A percentile compares a stretch with the other conserved stretches of the same genome.
Conservation (phyloP, 2,888 invertebrate species). For the Ptilodon capucinus region DNA sequence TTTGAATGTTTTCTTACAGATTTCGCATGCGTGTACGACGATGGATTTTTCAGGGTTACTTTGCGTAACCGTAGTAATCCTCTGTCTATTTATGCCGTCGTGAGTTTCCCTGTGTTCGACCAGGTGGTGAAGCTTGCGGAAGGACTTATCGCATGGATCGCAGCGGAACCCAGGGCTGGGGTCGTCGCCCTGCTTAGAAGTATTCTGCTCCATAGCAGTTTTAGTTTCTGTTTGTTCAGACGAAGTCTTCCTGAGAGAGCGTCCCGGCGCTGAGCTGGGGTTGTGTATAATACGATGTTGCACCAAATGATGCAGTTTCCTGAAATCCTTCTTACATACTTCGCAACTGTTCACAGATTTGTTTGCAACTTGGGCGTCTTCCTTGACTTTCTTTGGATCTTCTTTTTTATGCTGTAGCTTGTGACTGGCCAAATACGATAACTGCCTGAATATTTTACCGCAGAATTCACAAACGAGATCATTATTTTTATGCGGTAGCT, state of each 20-base stretch:
- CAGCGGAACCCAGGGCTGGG: constrained; percentile 72
- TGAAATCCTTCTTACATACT: constrained; percentile 73
- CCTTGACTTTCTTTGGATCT: constrained; percentile 48
- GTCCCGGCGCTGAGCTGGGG: constrained; percentile 40
- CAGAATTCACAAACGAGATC: constrained; percentile 71
- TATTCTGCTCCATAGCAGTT: constrained; percentile 39
- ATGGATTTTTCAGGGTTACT: constrained; percentile 32
- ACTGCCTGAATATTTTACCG: constrained; percentile 73
- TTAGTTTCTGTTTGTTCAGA: constrained; percentile 59
- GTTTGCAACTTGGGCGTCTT: constrained; percentile 24
- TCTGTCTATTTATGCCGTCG: constrained; percentile 68
- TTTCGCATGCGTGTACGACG: constrained; percentile 60
- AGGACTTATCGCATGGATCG: constrained; percentile 78
- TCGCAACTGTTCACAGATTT: constrained; percentile 68
- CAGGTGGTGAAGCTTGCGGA: constrained; percentile 75
- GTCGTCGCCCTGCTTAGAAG: constrained; percentile 55
- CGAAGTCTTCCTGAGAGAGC: constrained; percentile 58
- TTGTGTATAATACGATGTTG: constrained; percentile 74
- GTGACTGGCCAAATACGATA: constrained; percentile 72
- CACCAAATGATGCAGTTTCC: constrained; percentile 75
- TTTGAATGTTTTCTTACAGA: constrained; percentile 74
- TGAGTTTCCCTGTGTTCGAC: constrained; percentile 79
- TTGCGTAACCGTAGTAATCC: constrained; percentile 31
- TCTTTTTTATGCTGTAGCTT: constrained; percentile 66
- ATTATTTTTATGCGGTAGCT: constrained; percentile 30